Conservation (phyloP, 1,140 invertebrate species). For the Asobara japonica region DNA sequence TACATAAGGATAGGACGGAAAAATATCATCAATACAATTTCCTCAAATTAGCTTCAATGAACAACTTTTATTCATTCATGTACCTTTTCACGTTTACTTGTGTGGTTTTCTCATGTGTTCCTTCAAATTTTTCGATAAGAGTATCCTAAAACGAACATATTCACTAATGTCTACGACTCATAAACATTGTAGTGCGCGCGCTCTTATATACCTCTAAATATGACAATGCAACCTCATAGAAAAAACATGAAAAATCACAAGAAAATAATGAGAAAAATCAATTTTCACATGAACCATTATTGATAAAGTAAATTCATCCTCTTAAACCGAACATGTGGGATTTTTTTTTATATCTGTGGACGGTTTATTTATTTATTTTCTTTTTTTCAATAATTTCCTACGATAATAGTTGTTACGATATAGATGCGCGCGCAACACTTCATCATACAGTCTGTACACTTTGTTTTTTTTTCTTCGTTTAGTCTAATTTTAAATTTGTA, state of each 20-base stretch:
- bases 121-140: constrained; percentile 36
- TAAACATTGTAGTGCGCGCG: constrained; percentile 50
- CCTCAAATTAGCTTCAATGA: constrained; percentile 33
- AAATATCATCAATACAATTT: constrained; percentile 9
- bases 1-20: neutral
- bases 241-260: neutral
- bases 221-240: neutral
- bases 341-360: neutral
- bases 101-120: constrained; percentile 19
- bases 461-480: too few species aligned
- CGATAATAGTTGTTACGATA: neutral
- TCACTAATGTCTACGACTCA: constrained; percentile 53
- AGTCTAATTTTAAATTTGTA: neutral
- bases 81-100: constrained; percentile 30
- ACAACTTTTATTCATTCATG: constrained; percentile 47
- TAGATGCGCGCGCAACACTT: neutral
- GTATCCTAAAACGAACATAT: constrained; percentile 62
- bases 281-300: neutral
- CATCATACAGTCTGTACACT: neutral
- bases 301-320: neutral
- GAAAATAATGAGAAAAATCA: too few species aligned
- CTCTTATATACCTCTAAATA: neutral
- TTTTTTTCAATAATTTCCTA: neutral
- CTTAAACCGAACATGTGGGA: neutral
- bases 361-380: neutral